These are phyloP conservation scores for Arion vulgaris DNA, from an alignment of 1,140 invertebrate species.

Conservation along the genomic window DNA sequence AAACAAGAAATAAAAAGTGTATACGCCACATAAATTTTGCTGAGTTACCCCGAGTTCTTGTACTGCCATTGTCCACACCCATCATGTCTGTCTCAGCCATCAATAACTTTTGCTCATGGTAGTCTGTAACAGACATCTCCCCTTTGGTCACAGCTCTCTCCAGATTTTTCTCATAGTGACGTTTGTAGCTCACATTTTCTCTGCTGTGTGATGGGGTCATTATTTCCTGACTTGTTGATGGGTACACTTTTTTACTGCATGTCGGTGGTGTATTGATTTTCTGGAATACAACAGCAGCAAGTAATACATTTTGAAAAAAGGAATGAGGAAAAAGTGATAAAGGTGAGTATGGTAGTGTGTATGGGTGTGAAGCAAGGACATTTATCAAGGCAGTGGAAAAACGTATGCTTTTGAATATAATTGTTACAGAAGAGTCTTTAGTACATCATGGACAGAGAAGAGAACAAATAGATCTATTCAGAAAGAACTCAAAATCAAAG, in stretches of 20 bases:
- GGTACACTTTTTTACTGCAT: background rate
- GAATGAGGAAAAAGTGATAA: background rate
- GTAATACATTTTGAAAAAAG: too few species aligned
- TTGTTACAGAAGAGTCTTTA: too few species aligned
- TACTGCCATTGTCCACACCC: slow-evolving; percentile 87
- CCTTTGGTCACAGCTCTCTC: slow-evolving; percentile 87
- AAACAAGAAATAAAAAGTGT: background rate
- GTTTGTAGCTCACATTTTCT: slow-evolving; percentile 70
- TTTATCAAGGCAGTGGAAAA: too few species aligned
- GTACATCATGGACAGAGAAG: too few species aligned
- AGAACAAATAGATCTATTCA: too few species aligned
- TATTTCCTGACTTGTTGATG: slow-evolving; percentile 3
- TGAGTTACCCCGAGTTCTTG: slow-evolving; percentile 61
- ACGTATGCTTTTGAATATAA: too few species aligned
- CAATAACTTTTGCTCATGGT: slow-evolving; percentile 86
- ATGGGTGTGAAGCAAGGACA: too few species aligned
- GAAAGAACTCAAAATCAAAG: too few species aligned
- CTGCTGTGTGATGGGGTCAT: background rate
- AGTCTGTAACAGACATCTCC: slow-evolving; percentile 87
- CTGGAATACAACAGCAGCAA: background rate
- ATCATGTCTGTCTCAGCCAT: slow-evolving; percentile 82
- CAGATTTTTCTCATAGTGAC: slow-evolving; percentile 87
- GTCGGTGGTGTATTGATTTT: background rate
- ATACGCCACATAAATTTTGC: background rate
- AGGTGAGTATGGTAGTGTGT: background rate